Conservation (phyloP, 2,113 vertebrate species). For the Hippocampus abdominalis region DNA sequence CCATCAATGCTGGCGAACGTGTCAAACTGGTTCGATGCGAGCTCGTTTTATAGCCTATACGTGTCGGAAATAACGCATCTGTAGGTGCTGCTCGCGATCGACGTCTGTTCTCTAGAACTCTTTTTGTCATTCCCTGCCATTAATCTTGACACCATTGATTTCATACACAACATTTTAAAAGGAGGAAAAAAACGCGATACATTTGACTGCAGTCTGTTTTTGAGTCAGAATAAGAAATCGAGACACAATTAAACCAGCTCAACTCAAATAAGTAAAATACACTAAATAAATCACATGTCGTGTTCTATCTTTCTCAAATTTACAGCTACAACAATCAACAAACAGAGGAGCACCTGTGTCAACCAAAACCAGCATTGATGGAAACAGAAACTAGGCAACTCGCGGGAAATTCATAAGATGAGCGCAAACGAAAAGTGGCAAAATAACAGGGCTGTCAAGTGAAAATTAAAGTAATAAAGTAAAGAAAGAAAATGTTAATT, state of each 20-base stretch:
- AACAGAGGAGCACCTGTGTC: neutral
- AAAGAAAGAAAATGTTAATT: neutral
- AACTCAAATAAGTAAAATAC: too few species aligned
- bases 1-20: constrained; percentile 33
- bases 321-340: neutral
- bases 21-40: constrained; percentile 41
- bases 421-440: neutral
- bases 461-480: neutral
- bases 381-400: neutral
- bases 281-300: neutral
- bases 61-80: neutral
- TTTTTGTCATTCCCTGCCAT: too few species aligned
- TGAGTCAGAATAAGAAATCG: too few species aligned
- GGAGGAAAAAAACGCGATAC: too few species aligned
- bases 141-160: too few species aligned
- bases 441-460: neutral
- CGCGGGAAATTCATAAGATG: neutral
- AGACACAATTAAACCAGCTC: too few species aligned
- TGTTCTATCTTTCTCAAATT: neutral
- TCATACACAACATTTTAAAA: too few species aligned
- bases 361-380: neutral
- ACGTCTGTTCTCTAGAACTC: neutral
- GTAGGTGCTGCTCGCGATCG: neutral
- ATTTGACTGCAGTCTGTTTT: too few species aligned
- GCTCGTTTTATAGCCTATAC: neutral